Evolutionary conservation across 2,797 vertebrate species (phyloP).

Genomic region (Stomatorhinus walkeri): DNA sequence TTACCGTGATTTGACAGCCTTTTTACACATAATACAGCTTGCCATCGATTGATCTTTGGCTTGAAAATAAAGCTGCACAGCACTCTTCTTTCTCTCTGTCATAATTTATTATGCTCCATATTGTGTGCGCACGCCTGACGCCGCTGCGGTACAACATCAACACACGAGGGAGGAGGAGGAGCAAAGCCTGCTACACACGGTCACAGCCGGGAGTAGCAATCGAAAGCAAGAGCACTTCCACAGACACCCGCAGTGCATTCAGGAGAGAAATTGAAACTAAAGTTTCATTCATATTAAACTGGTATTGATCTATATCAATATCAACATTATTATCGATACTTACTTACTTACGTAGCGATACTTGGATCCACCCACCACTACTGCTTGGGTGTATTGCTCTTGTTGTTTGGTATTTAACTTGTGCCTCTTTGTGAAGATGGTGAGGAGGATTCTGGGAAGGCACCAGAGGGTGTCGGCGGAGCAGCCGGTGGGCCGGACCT

Average conservation of each 20-base stretch:
- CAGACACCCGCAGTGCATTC: neutral
- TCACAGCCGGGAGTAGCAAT: no score
- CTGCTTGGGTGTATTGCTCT: neutral
- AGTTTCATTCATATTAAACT: neutral
- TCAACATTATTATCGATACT: neutral
- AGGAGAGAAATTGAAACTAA: neutral
- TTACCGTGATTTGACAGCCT: neutral
- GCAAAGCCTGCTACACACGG: no score
- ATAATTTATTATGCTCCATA: no score
- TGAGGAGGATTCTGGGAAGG: slow-evolving; percentile 54
- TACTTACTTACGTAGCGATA: neutral
- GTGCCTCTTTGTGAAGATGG: slow-evolving; percentile 43
- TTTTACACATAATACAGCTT: neutral
- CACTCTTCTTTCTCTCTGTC: neutral
- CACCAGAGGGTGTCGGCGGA: slow-evolving; percentile 39
- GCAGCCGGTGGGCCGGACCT: slow-evolving; percentile 33
- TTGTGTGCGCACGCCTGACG: neutral
- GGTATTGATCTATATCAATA: neutral
- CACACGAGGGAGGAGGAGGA: neutral
- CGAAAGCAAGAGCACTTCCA: neutral
- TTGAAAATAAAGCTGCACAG: neutral
- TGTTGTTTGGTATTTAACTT: slow-evolving; percentile 30
- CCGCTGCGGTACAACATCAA: neutral
- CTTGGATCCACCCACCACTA: neutral
- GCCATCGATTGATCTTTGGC: neutral